Base-by-base conservation (phyloP, 2,797 vertebrate species). In the Coilia nasus region DNA sequence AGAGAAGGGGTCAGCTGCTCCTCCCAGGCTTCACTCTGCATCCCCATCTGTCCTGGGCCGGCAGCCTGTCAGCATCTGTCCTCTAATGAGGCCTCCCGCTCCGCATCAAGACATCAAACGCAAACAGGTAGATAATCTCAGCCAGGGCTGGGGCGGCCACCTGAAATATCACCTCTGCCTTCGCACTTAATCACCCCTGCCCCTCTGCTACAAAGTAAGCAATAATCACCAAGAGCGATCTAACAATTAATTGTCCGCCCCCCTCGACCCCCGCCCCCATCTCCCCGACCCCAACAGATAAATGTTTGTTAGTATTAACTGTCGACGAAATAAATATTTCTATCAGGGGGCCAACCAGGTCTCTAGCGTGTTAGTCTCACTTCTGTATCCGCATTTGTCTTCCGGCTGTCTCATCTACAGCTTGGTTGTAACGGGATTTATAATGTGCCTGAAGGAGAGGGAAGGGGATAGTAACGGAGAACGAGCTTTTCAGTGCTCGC, bases 1-100 rank as follows among this genome's bases (percentile, higher is more conserved):
- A 83, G 41, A 80, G 50, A 88, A 89, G 86, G 90, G 92, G 93
- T 93, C 89, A 92, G 89, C 12, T 44, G 87, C 91, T 91, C 91
- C 92, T 93, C 92, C 90, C 90, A 91, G 93, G 89, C 93, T 90
- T 86, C 85, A 87, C 86, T 84, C 86, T 82, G 46, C 46, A 87
- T 88, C 83, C 88, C 91, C 94, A 94, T 95, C 93, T 94, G 92
- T 93, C 90, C 91, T 86, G 83, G 64, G 10, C 90, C 90, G 89
- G 91, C 90, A 89, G 88, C 82, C 88, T 90, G 90, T 89, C 86
- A 85, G 91, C 91, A 93, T 93, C 91, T 92, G 91, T 91, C 89
- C 86, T 85, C 87, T 90, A 89, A 91, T 90, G 88, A 94, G 87
- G 83, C 87, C 81, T 87, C 83, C 83, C n/a, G 28, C 86, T 88